These are phyloP conservation scores for Megamerina dolium DNA, from an alignment of 2,888 invertebrate genomes.

Conservation along the genomic window DNA sequence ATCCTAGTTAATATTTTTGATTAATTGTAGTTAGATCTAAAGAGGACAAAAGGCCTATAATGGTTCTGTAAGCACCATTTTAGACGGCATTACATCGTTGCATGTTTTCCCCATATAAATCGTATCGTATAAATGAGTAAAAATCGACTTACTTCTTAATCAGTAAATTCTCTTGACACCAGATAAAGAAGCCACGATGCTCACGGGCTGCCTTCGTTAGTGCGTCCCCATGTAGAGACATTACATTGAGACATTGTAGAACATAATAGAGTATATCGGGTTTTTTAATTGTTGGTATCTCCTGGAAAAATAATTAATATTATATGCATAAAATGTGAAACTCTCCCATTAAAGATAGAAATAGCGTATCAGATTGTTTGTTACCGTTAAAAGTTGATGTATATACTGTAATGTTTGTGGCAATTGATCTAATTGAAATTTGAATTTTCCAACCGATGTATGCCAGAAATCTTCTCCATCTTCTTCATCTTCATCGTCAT, in stretches of 20 bases:
- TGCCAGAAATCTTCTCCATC: slow-evolving; percentile 86
- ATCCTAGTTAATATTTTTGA: too few species aligned
- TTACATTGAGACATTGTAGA: slow-evolving; percentile 82
- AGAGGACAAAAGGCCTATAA: too few species aligned
- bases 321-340: background rate
- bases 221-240: slow-evolving; percentile 92
- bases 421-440: slow-evolving; percentile 81
- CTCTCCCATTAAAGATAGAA: too few species aligned
- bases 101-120: too few species aligned
- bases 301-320: slow-evolving; percentile 50
- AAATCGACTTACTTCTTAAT: slow-evolving; percentile 71
- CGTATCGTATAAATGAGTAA: background rate
- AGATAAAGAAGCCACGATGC: slow-evolving; percentile 86
- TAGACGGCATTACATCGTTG: too few species aligned
- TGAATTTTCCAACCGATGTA: slow-evolving; percentile 87
- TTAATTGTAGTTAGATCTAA: too few species aligned
- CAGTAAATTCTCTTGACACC: slow-evolving; percentile 91
- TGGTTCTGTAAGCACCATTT: too few species aligned
- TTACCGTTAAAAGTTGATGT: slow-evolving; percentile 71
- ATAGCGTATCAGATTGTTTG: too few species aligned
- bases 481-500: slow-evolving; percentile 59
- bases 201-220: slow-evolving; percentile 78
- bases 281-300: slow-evolving; percentile 72
- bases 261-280: slow-evolving; percentile 91
- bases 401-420: slow-evolving; percentile 91